Percentiles rank a stretch among this genome's conserved stretches.
Evolutionary conservation across 2,113 vertebrate genomes (phyloP).

Genomic region (Anoura caudifer): DNA sequence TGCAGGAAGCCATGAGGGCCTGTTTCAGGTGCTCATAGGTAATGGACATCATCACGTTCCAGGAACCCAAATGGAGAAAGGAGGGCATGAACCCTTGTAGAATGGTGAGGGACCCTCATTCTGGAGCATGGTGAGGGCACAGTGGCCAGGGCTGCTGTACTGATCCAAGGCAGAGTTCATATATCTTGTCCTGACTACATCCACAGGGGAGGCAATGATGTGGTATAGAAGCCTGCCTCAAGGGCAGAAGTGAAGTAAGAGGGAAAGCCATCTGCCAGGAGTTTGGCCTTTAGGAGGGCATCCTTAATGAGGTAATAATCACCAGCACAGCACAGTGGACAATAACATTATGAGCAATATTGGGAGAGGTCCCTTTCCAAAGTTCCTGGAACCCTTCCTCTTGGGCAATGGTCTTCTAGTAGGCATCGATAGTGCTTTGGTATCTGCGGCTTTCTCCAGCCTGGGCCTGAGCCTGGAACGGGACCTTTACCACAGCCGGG

Average conservation of each 20-base stretch:
- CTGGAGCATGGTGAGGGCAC: slow-evolving; percentile 86
- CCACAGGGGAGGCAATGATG: slow-evolving; percentile 90
- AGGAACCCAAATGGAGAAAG: slow-evolving; percentile 88
- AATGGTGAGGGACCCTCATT: slow-evolving; percentile 87
- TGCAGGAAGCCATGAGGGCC: slow-evolving; percentile 80
- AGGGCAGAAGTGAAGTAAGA: slow-evolving; percentile 91
- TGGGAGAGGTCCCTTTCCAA: slow-evolving; percentile 93
- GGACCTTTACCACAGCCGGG: slow-evolving; percentile 92
- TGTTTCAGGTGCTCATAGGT: slow-evolving; percentile 88
- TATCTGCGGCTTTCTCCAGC: slow-evolving; percentile 82
- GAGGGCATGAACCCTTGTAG: slow-evolving; percentile 89
- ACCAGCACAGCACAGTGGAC: slow-evolving; percentile 94
- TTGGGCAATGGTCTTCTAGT: slow-evolving; percentile 86
- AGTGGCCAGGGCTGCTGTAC: slow-evolving; percentile 84
- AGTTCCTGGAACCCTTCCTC: slow-evolving; percentile 89
- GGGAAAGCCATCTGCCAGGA: slow-evolving; percentile 92
- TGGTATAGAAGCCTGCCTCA: slow-evolving; percentile 90
- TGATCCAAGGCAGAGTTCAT: slow-evolving; percentile 89
- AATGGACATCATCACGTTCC: slow-evolving; percentile 90
- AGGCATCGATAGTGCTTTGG: slow-evolving; percentile 88
- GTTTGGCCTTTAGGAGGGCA: slow-evolving; percentile 85
- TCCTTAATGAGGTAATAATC: slow-evolving; percentile 94
- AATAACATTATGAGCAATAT: slow-evolving; percentile 90
- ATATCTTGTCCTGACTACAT: slow-evolving; percentile 93
- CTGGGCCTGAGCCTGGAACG: slow-evolving; percentile 87